phyloP scores from a whole-genome alignment of 2,888 invertebrate genomes.

The Agrenia bidenticulata region DNA sequence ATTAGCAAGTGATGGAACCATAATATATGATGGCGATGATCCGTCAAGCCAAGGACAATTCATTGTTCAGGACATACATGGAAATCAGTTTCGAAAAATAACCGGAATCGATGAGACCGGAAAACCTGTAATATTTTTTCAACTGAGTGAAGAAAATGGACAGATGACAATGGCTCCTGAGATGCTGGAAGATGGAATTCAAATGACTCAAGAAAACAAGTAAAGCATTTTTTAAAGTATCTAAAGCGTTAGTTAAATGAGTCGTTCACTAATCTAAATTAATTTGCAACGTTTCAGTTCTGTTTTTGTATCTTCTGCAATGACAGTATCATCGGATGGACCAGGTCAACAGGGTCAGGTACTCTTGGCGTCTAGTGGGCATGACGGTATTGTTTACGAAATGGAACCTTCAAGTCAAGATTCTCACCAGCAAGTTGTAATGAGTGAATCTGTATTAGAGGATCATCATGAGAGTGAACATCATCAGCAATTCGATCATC shows the following conservation, averaged over 20 bases:
- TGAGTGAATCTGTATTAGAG: constrained; percentile 24
- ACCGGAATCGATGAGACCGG: constrained; percentile 48
- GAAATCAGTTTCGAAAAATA: constrained; percentile 48
- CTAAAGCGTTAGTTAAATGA: neutral
- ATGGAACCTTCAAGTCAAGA: constrained; percentile 20
- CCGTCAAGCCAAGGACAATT: constrained; percentile 28
- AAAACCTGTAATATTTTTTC: constrained; percentile 50
- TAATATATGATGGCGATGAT: constrained; percentile 40
- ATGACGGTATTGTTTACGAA: constrained; percentile 28
- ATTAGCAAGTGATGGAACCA: constrained; percentile 53
- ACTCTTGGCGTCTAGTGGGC: constrained; percentile 28
- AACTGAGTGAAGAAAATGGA: constrained; percentile 43
- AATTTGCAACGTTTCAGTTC: constrained; percentile 32
- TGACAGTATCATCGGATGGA: constrained; percentile 40
- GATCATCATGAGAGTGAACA: constrained; percentile 16
- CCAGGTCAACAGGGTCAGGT: constrained; percentile 36
- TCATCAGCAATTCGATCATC: constrained; percentile 22
- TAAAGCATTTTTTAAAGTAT: neutral
- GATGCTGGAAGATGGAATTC: constrained; percentile 33
- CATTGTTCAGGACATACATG: constrained; percentile 51
- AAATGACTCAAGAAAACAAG: neutral
- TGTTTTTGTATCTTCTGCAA: constrained; percentile 47
- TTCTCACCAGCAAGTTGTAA: constrained; percentile 27
- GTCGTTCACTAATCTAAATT: neutral
- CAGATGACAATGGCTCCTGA: constrained; percentile 38